A percentile compares a stretch with the other conserved stretches of the same genome.
Conservation (phyloP, 2,797 vertebrate species). For the Melanotaenia trifasciata region DNA sequence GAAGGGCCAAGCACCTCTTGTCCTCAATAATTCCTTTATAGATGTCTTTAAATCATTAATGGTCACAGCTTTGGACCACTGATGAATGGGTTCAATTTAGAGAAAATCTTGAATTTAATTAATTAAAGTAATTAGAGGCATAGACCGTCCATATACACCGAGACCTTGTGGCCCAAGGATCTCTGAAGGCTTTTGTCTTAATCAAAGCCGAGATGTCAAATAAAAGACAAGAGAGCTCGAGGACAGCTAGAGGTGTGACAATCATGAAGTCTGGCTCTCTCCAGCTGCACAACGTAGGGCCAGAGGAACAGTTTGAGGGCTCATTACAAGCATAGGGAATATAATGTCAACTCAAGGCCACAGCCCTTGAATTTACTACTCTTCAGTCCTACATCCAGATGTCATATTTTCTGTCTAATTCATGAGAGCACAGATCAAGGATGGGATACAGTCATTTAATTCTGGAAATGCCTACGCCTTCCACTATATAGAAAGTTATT, state of each 20-base stretch:
- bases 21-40: slow-evolving; percentile 82
- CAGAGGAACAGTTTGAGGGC: slow-evolving; percentile 68
- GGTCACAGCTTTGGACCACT: slow-evolving; percentile 68
- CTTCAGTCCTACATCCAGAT: slow-evolving; percentile 63
- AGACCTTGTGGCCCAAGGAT: slow-evolving; percentile 71
- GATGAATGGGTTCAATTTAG: slow-evolving; percentile 85
- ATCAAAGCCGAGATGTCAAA: slow-evolving; percentile 74
- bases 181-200: slow-evolving; percentile 80
- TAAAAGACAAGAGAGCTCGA: slow-evolving; percentile 68
- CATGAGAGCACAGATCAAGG: slow-evolving; percentile 56
- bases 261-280: slow-evolving; percentile 44
- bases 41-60: slow-evolving; percentile 84
- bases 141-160: slow-evolving; percentile 62
- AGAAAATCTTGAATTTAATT: slow-evolving; percentile 84
- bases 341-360: slow-evolving; percentile 80
- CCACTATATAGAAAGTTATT: slow-evolving; percentile 31
- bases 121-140: slow-evolving; percentile 83
- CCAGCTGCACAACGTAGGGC: slow-evolving; percentile 40
- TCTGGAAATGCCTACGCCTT: slow-evolving; percentile 31
- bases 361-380: slow-evolving; percentile 71
- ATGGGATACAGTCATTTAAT: slow-evolving; percentile 53
- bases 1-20: slow-evolving; percentile 67
- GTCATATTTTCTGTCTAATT: slow-evolving; percentile 74
- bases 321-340: slow-evolving; percentile 75
- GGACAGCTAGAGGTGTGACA: slow-evolving; percentile 74